Base-by-base conservation (phyloP, 1,140 invertebrate species). In the Hyles vespertilio region DNA sequence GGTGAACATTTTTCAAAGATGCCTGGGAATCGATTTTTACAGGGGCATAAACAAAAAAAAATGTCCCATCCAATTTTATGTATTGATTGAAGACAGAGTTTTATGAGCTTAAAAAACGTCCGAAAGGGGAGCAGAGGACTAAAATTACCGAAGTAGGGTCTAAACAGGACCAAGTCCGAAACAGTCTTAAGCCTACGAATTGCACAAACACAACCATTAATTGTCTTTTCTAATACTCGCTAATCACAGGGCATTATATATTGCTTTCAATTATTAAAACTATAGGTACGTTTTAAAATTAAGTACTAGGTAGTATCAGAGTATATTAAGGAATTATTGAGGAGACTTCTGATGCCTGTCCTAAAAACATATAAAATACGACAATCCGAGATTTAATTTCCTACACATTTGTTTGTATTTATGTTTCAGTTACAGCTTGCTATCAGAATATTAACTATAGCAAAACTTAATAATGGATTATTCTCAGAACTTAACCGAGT, bases 181-280 rank as follows among this genome's bases (percentile, higher is more conserved):
- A 69, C 60, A 72, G 63, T 68, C 81, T 81, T 88, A 84, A 75
- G 10, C 78, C 83, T 86, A 88, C 60, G 61, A 86, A 88, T 88
- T 88, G 85, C 84, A 87, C 84, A 46, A 85, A 88, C 85, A 88
- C 85, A 88, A 88, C 85, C 85, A 77, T 82, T 63, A 69, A 71
- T 77, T 80, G 83, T 86, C 81, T 85, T 86, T 86, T 88, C 70
- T 83, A 85, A 85, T 85, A 87, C 80, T 81, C 76, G 66, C 74
- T 78, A 82, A 86, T 88, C 84, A 88, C 84, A 88, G 77, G 65
- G 69, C 70, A 62, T 71, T 69, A 77, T 76, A 70, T 87, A 87
- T 87, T 87, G 81, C 81, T 87, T 82, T 67, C 63, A 61, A 66
- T 34, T 53, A 59, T 52, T 61, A 64, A 52, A 49, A 58, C 61